Conservation (phyloP, 2,113 vertebrate genomes). For the Bos taurus region DNA sequence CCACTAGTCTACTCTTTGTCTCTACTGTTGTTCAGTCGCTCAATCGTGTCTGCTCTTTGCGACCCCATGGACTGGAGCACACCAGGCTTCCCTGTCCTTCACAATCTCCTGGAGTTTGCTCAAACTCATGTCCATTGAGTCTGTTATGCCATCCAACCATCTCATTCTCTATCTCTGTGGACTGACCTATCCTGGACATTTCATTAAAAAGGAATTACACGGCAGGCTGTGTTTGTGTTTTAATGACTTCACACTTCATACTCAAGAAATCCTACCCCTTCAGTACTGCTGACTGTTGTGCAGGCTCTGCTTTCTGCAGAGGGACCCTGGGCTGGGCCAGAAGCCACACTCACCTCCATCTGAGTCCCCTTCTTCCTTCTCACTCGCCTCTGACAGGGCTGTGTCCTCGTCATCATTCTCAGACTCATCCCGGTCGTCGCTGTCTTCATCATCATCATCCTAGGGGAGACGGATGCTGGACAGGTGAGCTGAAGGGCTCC, state of each 20-base stretch:
- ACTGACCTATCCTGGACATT: too few species aligned
- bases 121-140: not conserved
- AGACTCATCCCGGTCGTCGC: constrained; percentile 56
- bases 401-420: constrained; percentile 62
- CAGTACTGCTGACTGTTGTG: accelerated
- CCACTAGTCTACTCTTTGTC: not conserved
- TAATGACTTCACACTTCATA: not conserved
- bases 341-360: constrained; percentile 83
- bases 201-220: accelerated
- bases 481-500: not conserved
- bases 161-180: not conserved
- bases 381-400: constrained; percentile 82
- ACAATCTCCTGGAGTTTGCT: not conserved
- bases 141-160: not conserved
- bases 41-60: not conserved
- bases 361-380: constrained; percentile 88
- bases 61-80: not conserved
- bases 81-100: not conserved
- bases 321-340: not conserved
- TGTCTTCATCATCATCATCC: constrained; percentile 59
- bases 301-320: not conserved
- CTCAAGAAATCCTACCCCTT: not conserved
- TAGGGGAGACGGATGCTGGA: not conserved
- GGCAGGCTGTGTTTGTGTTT: accelerated
- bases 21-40: not conserved